Percentiles rank a stretch among this genome's conserved stretches.
phyloP scores from a whole-genome alignment of 37 sponge, comb jelly and placozoan species.

The Hexactinellida sp. region DNA sequence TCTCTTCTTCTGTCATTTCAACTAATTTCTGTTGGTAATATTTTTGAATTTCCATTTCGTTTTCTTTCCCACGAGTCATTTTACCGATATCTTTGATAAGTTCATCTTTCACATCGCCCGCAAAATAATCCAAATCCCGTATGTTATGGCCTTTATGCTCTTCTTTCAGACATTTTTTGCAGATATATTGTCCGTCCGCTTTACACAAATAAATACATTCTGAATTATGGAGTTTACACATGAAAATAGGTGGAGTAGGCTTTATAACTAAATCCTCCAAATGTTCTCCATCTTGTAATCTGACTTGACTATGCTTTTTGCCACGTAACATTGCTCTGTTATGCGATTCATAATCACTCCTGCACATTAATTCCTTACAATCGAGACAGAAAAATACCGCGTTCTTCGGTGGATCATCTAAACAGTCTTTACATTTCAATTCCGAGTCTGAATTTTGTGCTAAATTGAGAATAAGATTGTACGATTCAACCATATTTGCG shows the following conservation, averaged over 20 bases:
- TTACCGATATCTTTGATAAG: neutral
- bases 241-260: neutral
- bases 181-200: neutral
- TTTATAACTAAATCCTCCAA: neutral
- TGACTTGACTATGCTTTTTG: neutral
- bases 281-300: neutral
- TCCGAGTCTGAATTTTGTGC: neutral
- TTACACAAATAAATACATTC: neutral
- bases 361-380: neutral
- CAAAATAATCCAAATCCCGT: neutral
- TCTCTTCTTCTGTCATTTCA: neutral
- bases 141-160: neutral
- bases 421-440: neutral
- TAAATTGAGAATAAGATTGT: neutral
- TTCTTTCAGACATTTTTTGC: neutral
- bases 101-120: neutral
- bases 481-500: neutral
- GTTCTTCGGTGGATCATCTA: neutral
- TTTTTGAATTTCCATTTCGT: neutral
- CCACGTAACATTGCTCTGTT: neutral
- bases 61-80: neutral
- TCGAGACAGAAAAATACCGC: neutral
- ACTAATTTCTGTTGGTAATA: neutral
- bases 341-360: neutral
- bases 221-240: neutral